These are phyloP conservation scores for Anoplophora glabripennis DNA, from an alignment of 1,140 invertebrate species.

Conservation along the genomic window DNA sequence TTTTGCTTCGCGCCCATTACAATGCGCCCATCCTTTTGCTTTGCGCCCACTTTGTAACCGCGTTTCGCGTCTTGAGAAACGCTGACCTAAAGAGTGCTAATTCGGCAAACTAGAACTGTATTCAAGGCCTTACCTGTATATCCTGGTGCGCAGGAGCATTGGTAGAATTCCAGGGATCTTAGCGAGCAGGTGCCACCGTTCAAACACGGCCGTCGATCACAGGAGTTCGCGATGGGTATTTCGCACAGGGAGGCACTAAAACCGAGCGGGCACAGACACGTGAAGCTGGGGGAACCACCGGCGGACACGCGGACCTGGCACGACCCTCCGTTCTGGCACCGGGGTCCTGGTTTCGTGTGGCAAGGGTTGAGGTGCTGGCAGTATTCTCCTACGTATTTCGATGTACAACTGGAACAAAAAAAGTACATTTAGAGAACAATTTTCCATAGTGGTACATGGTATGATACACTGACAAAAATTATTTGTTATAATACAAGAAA, in stretches of 20 bases:
- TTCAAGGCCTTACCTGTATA: slow-evolving; percentile 69
- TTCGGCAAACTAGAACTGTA: too few species aligned
- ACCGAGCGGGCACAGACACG: slow-evolving; percentile 84
- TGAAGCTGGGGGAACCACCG: slow-evolving; percentile 69
- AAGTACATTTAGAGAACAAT: slow-evolving; percentile 24
- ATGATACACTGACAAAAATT: too few species aligned
- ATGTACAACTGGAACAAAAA: slow-evolving; percentile 80
- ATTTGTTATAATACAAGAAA: too few species aligned
- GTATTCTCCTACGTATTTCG: slow-evolving; percentile 88
- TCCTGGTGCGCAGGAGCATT: slow-evolving; percentile 79
- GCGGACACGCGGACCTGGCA: slow-evolving; percentile 74
- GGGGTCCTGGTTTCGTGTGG: slow-evolving; percentile 68
- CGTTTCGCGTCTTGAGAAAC: too few species aligned
- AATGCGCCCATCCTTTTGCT: too few species aligned
- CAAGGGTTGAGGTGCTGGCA: slow-evolving; percentile 93
- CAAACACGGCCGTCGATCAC: slow-evolving; percentile 81
- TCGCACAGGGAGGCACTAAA: slow-evolving; percentile 92
- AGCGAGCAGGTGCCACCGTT: slow-evolving; percentile 84
- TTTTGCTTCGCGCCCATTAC: too few species aligned
- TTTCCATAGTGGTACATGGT: neutral
- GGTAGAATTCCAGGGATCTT: slow-evolving; percentile 72
- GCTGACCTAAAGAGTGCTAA: too few species aligned
- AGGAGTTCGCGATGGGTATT: slow-evolving; percentile 83
- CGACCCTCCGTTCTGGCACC: slow-evolving; percentile 90
- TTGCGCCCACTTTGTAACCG: too few species aligned